phyloP scores from a whole-genome alignment of 2,797 vertebrate genomes.

The Leucoraja ocellata region DNA sequence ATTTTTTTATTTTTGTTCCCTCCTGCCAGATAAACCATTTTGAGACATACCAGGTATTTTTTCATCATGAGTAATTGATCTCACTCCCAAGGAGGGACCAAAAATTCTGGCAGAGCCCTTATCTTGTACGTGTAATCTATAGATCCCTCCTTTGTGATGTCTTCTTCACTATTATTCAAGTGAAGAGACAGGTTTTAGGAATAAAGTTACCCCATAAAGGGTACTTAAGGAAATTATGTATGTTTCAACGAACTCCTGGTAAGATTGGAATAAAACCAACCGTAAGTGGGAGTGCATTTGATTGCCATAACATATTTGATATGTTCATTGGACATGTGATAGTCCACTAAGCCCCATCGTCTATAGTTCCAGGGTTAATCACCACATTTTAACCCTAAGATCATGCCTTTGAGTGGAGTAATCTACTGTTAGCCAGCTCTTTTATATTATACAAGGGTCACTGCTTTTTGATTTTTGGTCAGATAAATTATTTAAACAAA shows the following conservation, averaged over 20 bases:
- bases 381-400: not conserved
- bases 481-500: constrained; percentile 3
- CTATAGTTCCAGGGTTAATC: not conserved
- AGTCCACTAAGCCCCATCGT: not conserved
- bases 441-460: constrained; percentile 35
- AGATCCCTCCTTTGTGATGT: constrained; percentile 7
- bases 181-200: not conserved
- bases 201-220: not conserved
- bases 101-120: not conserved
- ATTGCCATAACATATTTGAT: constrained; percentile 4
- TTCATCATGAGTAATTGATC: constrained; percentile 18
- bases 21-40: constrained; percentile 2
- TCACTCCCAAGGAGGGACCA: constrained; percentile 12
- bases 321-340: not conserved
- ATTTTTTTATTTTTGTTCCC: not conserved
- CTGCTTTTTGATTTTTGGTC: constrained; percentile 18
- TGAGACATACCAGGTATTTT: constrained; percentile 7
- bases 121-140: not conserved
- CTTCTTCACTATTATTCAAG: constrained; percentile 5
- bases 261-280: not conserved
- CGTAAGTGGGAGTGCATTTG: not conserved
- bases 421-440: not conserved
- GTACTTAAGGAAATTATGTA: constrained; percentile 22
- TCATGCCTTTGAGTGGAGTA: not conserved
- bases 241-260: not conserved